phyloP scores from a whole-genome alignment of 2,113 vertebrate species.

The Canis aureus region DNA sequence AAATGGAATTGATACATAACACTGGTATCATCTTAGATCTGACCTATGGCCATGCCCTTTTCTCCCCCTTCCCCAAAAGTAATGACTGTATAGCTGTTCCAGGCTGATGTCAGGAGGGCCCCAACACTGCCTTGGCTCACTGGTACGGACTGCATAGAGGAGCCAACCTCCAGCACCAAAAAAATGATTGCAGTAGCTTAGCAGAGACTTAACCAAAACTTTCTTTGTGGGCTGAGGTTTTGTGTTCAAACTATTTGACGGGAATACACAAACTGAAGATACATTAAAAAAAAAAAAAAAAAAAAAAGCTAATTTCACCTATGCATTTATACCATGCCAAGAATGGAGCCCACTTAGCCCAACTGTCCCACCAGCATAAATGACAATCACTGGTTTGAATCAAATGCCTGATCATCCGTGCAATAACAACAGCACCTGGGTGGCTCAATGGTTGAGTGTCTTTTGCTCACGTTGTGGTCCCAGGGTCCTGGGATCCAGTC shows the following conservation, averaged over 20 bases:
- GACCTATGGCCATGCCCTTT: background rate
- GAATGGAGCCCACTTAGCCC: background rate
- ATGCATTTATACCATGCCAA: background rate
- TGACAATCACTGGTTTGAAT: background rate
- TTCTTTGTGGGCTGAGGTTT: background rate
- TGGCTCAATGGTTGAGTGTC: too few species aligned
- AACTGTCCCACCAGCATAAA: background rate
- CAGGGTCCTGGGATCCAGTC: too few species aligned
- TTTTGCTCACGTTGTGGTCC: too few species aligned
- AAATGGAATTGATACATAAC: background rate
- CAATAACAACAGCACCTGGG: background rate
- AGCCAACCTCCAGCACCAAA: background rate
- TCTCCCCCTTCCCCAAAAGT: too few species aligned
- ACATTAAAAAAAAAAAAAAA: background rate
- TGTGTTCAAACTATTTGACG: background rate
- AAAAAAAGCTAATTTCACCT: background rate
- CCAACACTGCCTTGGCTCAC: background rate
- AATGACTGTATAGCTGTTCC: background rate
- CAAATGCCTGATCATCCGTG: background rate
- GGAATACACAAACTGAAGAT: background rate
- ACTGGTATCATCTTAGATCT: background rate
- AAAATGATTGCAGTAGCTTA: background rate
- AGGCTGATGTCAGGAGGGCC: background rate
- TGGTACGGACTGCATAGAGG: background rate
- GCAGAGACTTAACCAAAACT: background rate